Evolutionary conservation across 2,888 invertebrate species (phyloP).

Genomic region (Lithophane leautieri): DNA sequence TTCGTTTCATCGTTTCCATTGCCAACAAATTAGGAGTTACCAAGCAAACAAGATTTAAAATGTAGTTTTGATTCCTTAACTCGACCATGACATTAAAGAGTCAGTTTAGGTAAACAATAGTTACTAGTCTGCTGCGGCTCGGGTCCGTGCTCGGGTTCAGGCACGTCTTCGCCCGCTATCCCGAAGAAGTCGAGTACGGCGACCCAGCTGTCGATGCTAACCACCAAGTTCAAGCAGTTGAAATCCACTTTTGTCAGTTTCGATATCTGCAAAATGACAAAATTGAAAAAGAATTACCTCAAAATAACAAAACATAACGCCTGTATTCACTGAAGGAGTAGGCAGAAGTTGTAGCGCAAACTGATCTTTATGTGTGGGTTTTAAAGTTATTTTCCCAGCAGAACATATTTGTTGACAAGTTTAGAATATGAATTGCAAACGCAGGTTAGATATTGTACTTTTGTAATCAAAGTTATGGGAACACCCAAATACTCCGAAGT

Average conservation of each 20-base stretch:
- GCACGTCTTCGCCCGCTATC: conserved; percentile 82
- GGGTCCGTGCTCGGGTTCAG: conserved; percentile 62
- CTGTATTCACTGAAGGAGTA: neutral
- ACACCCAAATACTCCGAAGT: no score
- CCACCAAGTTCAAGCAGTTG: conserved; percentile 96
- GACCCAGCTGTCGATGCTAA: conserved; percentile 98
- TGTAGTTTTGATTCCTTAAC: neutral
- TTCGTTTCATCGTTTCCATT: no score
- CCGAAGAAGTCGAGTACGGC: conserved; percentile 98
- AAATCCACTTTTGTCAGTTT: conserved; percentile 95
- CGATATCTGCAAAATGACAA: conserved; percentile 70
- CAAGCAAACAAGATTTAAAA: no score
- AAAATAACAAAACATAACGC: neutral
- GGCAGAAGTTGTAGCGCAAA: neutral
- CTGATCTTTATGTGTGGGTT: no score
- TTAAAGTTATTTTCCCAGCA: neutral
- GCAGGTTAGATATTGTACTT: neutral
- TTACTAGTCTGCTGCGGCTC: conserved; percentile 63
- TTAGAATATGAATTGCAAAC: neutral
- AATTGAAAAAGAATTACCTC: no score
- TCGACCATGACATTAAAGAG: neutral
- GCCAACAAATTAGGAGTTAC: no score
- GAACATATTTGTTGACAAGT: neutral
- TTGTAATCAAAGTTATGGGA: neutral
- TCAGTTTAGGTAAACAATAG: neutral